A percentile compares a stretch with the other conserved stretches of the same genome.
These are phyloP conservation scores for Carduelis carduelis DNA, from an alignment of 2,797 vertebrate genomes.

Conservation along the genomic window DNA sequence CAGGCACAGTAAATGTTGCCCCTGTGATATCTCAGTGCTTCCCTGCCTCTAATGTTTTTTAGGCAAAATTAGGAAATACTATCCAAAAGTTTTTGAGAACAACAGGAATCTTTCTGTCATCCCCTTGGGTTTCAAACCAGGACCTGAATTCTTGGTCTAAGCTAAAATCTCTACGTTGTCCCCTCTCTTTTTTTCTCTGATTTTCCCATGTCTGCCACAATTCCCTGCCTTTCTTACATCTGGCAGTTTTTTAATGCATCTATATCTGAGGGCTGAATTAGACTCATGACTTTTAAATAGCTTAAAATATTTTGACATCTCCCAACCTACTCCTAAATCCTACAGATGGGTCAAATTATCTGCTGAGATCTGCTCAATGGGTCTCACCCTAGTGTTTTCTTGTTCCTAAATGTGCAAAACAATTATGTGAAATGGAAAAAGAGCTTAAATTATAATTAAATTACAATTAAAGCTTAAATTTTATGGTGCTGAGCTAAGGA, in stretches of 20 bases:
- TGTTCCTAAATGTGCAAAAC: background rate
- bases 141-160: background rate
- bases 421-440: background rate
- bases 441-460: background rate
- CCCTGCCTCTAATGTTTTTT: background rate
- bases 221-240: background rate
- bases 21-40: background rate
- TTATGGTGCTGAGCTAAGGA: background rate
- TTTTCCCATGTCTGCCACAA: background rate
- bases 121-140: background rate
- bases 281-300: background rate
- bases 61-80: background rate
- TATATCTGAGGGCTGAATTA: constrained; percentile 1
- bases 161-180: background rate
- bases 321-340: constrained; percentile 8
- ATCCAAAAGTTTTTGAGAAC: background rate
- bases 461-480: background rate
- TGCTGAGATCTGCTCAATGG: background rate
- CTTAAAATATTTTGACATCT: constrained; percentile 25
- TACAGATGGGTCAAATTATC: constrained; percentile 50
- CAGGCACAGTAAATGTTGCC: background rate
- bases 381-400: background rate
- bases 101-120: background rate
- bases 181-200: background rate
- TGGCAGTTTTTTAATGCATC: background rate